Base-by-base conservation (phyloP, 2,113 vertebrate species). In the Caranx ignobilis region DNA sequence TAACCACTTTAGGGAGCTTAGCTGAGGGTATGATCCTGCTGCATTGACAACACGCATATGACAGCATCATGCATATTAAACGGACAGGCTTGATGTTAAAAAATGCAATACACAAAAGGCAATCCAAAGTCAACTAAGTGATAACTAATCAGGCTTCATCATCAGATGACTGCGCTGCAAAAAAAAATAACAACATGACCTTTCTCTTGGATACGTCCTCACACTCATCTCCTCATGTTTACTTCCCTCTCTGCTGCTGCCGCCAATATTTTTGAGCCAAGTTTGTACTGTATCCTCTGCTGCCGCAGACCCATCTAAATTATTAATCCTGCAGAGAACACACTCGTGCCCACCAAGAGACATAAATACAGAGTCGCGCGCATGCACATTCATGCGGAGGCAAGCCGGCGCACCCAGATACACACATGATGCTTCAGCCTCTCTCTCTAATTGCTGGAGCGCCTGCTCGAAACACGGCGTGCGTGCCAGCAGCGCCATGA, bases 1-100 rank as follows among this genome's bases (percentile, higher is more conserved):
- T 91, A 92, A 92, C 88, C 63, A 74, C 77, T 87, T 64, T 18
- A 71, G 65, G 69, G 67, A 69, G 86, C 83, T 91, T 87, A 91
- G 55, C 50, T 0, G 56, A 75, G 71, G 73, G 16, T 69, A 37
- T 1, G 18, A 66, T 73, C 39, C 39, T 21, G 47, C 77, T 26
- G 43, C 34, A 81, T 70, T 87, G 61, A 66, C 55, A 77, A 45
- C 64, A 72, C 65, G 32, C 48, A 50, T 3, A 19, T n/a, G 43
- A 18, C 52, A 39, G n/a, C 84, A 62, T 67, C 54, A 61, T 34
- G 21, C 16, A n/a, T 34, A 11, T 37, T 4, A 8, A n/a, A n/a
- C 2, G 18, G 11, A 18, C 3, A 45, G 37, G 31, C 26, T 16
- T 32, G 7, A 26, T 34, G 12, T 41, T 50, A 5, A 75, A 31